phyloP scores from a whole-genome alignment of 2,113 vertebrate species.

The Cephalopterus ornatus region DNA sequence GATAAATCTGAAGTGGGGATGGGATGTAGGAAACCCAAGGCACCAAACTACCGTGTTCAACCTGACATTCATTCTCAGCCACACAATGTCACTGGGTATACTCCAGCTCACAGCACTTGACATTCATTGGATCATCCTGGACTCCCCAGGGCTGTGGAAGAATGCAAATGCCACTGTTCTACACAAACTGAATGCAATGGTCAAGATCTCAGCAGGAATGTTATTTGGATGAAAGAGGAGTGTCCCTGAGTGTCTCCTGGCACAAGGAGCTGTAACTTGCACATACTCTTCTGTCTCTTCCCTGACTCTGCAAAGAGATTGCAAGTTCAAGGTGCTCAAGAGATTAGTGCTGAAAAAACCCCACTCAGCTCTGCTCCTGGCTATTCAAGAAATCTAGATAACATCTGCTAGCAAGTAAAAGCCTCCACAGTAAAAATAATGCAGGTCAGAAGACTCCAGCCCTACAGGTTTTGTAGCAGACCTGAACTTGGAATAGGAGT shows the following conservation, averaged over 20 bases:
- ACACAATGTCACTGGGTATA: background rate
- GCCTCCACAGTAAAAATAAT: background rate
- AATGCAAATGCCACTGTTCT: background rate
- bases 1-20: background rate
- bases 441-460: background rate
- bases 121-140: background rate
- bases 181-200: background rate
- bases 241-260: background rate
- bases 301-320: background rate
- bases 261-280: background rate
- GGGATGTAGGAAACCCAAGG: background rate
- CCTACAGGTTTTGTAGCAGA: background rate
- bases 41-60: background rate
- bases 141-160: background rate
- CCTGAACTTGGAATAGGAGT: background rate
- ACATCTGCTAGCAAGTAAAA: background rate
- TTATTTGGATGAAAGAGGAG: background rate
- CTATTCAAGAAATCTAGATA: background rate
- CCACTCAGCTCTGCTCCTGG: background rate
- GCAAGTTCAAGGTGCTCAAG: background rate
- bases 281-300: background rate
- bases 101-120: background rate
- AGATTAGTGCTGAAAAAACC: background rate
- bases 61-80: fast-evolving
- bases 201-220: background rate